Percentiles rank a stretch among this genome's conserved stretches.
phyloP scores from a whole-genome alignment of 35 echinoderm and acorn worm species.

The Acanthaster planci region DNA sequence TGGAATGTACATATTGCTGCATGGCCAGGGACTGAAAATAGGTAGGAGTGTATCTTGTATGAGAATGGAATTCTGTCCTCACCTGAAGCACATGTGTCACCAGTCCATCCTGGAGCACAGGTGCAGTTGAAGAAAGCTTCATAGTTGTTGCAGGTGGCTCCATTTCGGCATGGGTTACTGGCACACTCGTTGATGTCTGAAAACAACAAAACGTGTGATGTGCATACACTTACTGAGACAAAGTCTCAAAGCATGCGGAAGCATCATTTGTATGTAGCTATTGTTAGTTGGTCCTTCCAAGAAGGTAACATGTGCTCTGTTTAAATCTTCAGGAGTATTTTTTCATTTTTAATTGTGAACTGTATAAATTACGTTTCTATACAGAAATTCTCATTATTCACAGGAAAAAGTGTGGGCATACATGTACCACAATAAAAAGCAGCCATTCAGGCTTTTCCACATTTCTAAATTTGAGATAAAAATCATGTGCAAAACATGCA shows the following conservation, averaged over 20 bases:
- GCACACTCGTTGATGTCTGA: slow-evolving; percentile 80
- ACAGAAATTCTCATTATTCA: too few species aligned
- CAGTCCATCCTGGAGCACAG: slow-evolving; percentile 64
- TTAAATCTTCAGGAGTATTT: too few species aligned
- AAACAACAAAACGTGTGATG: neutral
- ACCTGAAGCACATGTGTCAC: slow-evolving; percentile 66
- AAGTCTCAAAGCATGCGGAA: neutral
- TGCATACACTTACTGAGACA: neutral
- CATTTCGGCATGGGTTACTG: slow-evolving; percentile 68
- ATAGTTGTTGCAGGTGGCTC: slow-evolving; percentile 58
- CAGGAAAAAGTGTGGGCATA: too few species aligned
- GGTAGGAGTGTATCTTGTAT: neutral
- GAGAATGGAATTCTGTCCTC: neutral
- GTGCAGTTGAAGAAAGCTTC: slow-evolving; percentile 58
- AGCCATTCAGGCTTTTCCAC: too few species aligned
- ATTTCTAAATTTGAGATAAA: too few species aligned
- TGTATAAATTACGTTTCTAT: too few species aligned
- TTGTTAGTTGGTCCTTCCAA: neutral
- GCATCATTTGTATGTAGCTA: neutral
- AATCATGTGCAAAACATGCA: too few species aligned
- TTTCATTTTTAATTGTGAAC: too few species aligned
- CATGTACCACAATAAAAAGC: too few species aligned
- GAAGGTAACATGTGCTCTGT: neutral
- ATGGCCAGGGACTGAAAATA: too few species aligned
- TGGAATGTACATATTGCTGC: too few species aligned